Base-by-base conservation (phyloP, 30 jellyfish, hydroid and myxozoan species). In the Hydractinia symbiolongicarpus region DNA sequence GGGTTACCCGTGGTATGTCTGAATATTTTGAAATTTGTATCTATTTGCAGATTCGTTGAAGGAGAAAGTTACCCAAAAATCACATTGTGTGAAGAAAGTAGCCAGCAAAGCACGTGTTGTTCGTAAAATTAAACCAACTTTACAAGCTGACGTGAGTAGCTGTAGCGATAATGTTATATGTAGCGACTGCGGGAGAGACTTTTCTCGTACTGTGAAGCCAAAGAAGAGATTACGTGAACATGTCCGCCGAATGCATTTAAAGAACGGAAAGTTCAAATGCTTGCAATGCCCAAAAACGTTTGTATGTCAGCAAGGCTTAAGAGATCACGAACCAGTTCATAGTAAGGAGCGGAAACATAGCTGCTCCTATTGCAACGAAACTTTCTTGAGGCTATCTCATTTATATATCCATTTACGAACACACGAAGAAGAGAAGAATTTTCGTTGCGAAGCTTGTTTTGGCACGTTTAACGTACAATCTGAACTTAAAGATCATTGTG, bases 311-410 rank as follows among this genome's bases (percentile, higher is more conserved):
- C 80, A 71, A 20, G 80, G 80, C 8, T 50, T 71, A 8, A 55
- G 80, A 7, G 80, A 71, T 20, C 80, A 71, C 80, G 80, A 71
- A 50, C 80, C 80, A 8, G 80, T 71, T 6, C 80, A 71, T 53
- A 71, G 80, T 20, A 71, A 71, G 51, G 80, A 71, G 51, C 80
- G 80, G 40, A 71, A 71, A n/a, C 80, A 71, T 71, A 49, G 80
- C 51, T 71, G 80, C n/a, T 6, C 56, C 4, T 71, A 71, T 71
- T 71, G 80, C 51, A 50, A 50, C 9, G 61, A 71, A 50, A 71
- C 80, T n/a, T 71, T 71, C 51, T 60, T 71, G 4, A 55, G 80
- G 40, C 61, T 50, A 53, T 71, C 80, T 7, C 80, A 71, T 20
- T 50, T 71, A 8, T 71, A 71, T 50, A 53, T 71, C 0, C 80